These are phyloP conservation scores for Ceratosolen solmsi DNA, from an alignment of 1,140 invertebrate genomes.

Conservation along the genomic window DNA sequence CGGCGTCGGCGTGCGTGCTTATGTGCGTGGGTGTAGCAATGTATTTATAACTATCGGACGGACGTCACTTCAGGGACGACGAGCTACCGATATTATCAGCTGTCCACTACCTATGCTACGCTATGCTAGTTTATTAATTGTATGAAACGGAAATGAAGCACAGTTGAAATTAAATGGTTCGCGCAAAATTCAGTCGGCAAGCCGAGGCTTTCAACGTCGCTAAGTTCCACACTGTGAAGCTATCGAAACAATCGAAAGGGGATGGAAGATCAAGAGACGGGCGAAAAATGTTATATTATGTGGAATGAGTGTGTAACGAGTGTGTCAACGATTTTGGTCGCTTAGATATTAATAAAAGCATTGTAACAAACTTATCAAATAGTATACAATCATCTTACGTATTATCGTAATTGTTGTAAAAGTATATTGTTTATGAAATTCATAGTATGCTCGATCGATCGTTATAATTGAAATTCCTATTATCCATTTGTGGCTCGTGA, in stretches of 20 bases:
- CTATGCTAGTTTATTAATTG: not conserved
- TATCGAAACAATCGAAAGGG: not conserved
- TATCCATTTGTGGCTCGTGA: too few species aligned
- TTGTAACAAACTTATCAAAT: too few species aligned
- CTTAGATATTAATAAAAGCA: too few species aligned
- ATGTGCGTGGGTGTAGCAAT: not conserved
- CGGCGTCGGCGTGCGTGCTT: too few species aligned
- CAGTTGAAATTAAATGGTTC: not conserved
- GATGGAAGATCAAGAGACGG: not conserved
- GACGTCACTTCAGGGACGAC: constrained; percentile 28
- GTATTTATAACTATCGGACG: constrained; percentile 29
- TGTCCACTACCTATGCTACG: not conserved
- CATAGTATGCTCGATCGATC: too few species aligned
- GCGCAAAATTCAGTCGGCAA: not conserved
- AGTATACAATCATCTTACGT: too few species aligned
- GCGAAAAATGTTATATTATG: not conserved
- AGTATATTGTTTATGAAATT: too few species aligned
- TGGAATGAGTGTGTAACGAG: too few species aligned
- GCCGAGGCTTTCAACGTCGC: not conserved
- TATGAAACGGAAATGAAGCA: constrained; percentile 1
- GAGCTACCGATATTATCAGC: constrained; percentile 25
- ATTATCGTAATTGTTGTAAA: too few species aligned
- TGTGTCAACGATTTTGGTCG: too few species aligned
- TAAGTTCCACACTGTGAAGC: not conserved
- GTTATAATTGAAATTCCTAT: too few species aligned